These are phyloP conservation scores for Smutsia gigantea DNA, from an alignment of 2,797 vertebrate genomes.

Conservation along the genomic window DNA sequence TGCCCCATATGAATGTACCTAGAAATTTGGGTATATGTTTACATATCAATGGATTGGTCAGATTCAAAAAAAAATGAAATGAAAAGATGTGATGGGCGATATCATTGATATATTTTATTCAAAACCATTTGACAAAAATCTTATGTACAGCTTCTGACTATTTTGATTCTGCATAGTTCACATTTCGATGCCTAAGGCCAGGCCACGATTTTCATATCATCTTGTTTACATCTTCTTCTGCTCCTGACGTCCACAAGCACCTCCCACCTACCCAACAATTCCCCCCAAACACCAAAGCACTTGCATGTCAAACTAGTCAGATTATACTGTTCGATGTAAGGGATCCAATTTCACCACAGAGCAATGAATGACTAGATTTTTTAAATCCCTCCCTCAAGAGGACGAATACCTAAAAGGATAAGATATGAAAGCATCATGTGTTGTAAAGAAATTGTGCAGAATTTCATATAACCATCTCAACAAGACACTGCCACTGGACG, in stretches of 20 bases:
- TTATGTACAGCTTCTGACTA: neutral
- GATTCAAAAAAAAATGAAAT: neutral
- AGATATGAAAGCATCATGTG: neutral
- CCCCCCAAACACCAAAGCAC: neutral
- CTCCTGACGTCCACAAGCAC: neutral
- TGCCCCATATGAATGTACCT: neutral
- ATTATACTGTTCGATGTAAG: no score
- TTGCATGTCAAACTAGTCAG: no score
- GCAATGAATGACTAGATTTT: neutral
- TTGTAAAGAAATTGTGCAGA: neutral
- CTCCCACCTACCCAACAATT: neutral
- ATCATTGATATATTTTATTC: neutral
- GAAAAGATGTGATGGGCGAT: no score
- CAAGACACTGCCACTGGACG: neutral
- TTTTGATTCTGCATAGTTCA: neutral
- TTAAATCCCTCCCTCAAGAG: neutral
- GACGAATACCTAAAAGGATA: no score
- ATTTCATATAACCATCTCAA: neutral
- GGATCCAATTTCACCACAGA: no score
- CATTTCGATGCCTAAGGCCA: rapidly evolving
- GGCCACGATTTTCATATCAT: no score
- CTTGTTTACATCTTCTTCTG: neutral
- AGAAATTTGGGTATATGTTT: neutral
- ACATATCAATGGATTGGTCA: no score
- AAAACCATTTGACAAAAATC: neutral